These are phyloP conservation scores for Pelvicachromis taeniatus DNA, from an alignment of 2,113 vertebrate genomes.

Conservation along the genomic window DNA sequence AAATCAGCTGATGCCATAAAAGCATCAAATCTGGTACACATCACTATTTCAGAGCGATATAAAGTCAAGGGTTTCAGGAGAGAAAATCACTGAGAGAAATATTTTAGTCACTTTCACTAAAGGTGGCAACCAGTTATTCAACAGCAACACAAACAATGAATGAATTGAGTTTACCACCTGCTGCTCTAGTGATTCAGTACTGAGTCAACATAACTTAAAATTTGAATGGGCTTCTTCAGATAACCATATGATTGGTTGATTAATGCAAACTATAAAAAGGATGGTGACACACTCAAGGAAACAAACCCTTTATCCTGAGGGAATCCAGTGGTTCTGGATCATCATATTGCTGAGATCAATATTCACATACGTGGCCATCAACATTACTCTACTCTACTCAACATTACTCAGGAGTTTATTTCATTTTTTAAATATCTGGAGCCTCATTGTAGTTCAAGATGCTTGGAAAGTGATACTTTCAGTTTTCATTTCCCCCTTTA, in stretches of 20 bases:
- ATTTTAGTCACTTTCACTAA: background rate
- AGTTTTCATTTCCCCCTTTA: background rate
- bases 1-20: background rate
- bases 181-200: conserved; percentile 9
- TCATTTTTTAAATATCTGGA: background rate
- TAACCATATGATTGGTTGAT: background rate
- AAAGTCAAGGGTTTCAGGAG: background rate
- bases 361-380: background rate
- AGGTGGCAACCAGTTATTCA: background rate
- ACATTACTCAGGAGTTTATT: background rate
- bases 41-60: background rate
- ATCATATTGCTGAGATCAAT: background rate
- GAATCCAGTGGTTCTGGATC: background rate
- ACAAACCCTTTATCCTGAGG: background rate
- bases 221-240: background rate
- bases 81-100: background rate
- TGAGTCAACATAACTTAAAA: background rate
- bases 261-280: background rate
- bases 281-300: background rate
- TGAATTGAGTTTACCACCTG: conserved; percentile 30
- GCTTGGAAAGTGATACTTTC: background rate
- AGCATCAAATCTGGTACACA: background rate
- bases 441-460: background rate
- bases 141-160: background rate
- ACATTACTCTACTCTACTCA: background rate